phyloP scores from a whole-genome alignment of 2,797 vertebrate species.

The Mycteria americana region DNA sequence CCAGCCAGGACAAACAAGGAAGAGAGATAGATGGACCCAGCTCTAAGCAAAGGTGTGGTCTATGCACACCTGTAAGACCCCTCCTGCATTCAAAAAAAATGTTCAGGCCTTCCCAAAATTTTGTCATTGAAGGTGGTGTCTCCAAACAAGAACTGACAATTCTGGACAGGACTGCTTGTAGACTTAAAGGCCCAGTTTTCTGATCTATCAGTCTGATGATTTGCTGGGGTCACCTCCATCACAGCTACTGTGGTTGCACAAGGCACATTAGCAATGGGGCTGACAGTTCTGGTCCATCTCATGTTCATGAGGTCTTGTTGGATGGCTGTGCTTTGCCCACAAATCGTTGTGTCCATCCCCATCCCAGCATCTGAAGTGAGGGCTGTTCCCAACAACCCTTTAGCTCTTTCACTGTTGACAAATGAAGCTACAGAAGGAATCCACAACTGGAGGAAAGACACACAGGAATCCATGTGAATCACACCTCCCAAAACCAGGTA shows the following conservation, averaged over 20 bases:
- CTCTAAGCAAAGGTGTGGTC: background rate
- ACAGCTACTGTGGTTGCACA: background rate
- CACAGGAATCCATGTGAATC: background rate
- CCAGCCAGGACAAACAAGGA: background rate
- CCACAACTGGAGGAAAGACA: background rate
- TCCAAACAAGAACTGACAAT: background rate
- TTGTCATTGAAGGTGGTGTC: background rate
- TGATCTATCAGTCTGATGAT: background rate
- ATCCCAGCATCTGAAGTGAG: background rate
- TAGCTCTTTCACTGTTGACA: background rate
- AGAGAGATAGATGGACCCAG: background rate
- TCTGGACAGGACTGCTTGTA: background rate
- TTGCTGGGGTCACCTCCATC: background rate
- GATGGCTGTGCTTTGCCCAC: background rate
- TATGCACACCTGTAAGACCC: background rate
- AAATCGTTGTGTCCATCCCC: background rate
- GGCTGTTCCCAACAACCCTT: background rate
- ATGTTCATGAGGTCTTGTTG: background rate
- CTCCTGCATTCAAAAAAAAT: background rate
- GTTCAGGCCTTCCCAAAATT: background rate
- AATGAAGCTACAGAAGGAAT: background rate
- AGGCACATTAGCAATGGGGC: accelerated
- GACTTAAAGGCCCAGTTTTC: background rate
- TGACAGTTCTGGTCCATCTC: background rate
- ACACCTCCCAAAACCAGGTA: background rate